These are phyloP conservation scores for Falco berigora DNA, from an alignment of 2,797 vertebrate genomes.

Conservation along the genomic window DNA sequence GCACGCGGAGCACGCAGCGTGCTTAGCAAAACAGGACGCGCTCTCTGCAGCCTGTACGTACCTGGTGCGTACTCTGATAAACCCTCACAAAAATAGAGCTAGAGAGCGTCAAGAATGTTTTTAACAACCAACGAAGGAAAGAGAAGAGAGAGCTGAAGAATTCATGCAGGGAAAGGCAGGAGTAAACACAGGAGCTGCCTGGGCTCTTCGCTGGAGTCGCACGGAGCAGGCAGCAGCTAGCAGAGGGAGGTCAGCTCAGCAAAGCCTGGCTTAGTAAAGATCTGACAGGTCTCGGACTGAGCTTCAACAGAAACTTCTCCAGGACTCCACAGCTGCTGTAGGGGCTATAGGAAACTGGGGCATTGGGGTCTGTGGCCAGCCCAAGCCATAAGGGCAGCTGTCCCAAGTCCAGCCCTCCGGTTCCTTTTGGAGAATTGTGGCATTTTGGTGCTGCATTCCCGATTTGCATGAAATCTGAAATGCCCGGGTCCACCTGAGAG, in stretches of 20 bases:
- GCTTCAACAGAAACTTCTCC: not conserved
- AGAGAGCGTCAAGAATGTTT: not conserved
- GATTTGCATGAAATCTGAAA: not conserved
- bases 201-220: not conserved
- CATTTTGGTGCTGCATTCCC: not conserved
- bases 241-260: not conserved
- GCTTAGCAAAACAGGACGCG: rapidly evolving
- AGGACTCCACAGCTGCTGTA: not conserved
- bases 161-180: rapidly evolving
- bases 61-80: not conserved
- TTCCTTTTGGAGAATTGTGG: not conserved
- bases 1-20: rapidly evolving
- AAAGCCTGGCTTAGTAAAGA: not conserved
- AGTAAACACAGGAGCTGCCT: not conserved
- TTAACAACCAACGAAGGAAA: not conserved
- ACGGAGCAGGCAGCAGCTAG: not conserved
- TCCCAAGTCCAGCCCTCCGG: not conserved
- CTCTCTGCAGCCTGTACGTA: rapidly evolving
- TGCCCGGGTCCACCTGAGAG: too few species aligned
- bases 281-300: not conserved
- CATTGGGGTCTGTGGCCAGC: not conserved
- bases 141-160: not conserved
- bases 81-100: not conserved
- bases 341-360: not conserved
- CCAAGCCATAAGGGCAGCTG: not conserved